phyloP scores from a whole-genome alignment of 23 tunicate species.

The Diplosoma virens region DNA sequence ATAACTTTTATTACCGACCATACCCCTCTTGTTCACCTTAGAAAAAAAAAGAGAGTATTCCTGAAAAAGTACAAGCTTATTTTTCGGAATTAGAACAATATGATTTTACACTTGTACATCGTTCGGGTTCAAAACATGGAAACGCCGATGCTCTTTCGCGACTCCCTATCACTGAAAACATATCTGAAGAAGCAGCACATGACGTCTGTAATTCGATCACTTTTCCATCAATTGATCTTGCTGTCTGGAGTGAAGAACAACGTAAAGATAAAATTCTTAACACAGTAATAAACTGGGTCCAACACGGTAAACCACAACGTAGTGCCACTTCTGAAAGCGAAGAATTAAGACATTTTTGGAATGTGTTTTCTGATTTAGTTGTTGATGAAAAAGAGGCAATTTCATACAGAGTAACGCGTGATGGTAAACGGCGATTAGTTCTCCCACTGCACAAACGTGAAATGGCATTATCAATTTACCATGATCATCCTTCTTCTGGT shows the following conservation, averaged over 20 bases:
- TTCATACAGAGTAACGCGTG: not conserved
- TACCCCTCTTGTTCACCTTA: not conserved
- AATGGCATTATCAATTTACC: not conserved
- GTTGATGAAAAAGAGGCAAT: not conserved
- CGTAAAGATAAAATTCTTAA: not conserved
- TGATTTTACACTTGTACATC: not conserved
- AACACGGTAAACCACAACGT: not conserved
- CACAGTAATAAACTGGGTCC: not conserved
- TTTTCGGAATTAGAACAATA: not conserved
- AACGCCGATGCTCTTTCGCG: not conserved
- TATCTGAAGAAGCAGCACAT: too few relatives aligned
- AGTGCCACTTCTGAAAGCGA: not conserved
- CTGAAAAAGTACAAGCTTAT: not conserved
- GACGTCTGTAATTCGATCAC: too few relatives aligned
- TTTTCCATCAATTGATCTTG: too few relatives aligned
- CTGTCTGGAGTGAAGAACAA: too few relatives aligned
- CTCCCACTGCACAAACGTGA: not conserved
- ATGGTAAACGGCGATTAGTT: not conserved
- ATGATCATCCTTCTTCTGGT: not conserved
- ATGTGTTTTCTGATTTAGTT: not conserved
- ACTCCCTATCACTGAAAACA: too few relatives aligned
- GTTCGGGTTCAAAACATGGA: not conserved
- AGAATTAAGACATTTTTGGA: not conserved
- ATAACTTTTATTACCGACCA: conserved; percentile 28
- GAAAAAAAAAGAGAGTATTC: not conserved